A percentile compares a stretch with the other conserved stretches of the same genome.
These are phyloP conservation scores for Boloria euphrosyne DNA, from an alignment of 2,888 invertebrate genomes.

Conservation along the genomic window DNA sequence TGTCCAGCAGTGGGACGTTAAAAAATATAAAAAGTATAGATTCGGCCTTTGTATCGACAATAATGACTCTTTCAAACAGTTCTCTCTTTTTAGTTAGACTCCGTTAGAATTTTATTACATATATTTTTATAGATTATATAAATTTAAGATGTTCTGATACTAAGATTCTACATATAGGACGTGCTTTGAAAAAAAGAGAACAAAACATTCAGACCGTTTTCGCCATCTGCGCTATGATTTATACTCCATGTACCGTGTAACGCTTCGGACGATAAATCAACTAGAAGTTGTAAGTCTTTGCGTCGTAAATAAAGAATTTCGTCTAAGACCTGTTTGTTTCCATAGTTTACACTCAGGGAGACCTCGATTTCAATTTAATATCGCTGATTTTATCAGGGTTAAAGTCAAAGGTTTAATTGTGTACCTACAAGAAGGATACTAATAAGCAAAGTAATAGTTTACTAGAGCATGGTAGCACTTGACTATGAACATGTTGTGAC, in stretches of 20 bases:
- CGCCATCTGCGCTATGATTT: constrained; percentile 63
- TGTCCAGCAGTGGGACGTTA: too few relatives aligned
- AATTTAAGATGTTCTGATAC: background rate
- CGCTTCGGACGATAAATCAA: constrained; percentile 52
- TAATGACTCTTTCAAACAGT: too few relatives aligned
- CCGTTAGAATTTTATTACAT: too few relatives aligned
- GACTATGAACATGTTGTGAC: too few relatives aligned
- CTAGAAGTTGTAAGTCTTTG: constrained; percentile 45
- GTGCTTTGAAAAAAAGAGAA: constrained; percentile 34
- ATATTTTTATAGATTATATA: background rate
- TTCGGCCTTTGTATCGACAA: too few relatives aligned
- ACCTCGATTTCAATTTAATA: background rate
- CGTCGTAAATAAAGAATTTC: constrained; percentile 53
- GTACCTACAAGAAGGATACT: too few relatives aligned
- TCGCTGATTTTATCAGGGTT: background rate
- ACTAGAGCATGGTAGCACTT: too few relatives aligned
- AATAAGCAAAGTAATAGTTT: too few relatives aligned
- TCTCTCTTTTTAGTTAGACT: too few relatives aligned
- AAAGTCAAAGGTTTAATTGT: too few relatives aligned
- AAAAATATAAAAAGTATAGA: too few relatives aligned
- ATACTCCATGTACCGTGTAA: constrained; percentile 55
- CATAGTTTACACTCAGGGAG: constrained; percentile 4
- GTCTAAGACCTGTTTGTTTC: constrained; percentile 25
- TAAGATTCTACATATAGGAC: constrained; percentile 15
- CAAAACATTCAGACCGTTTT: constrained; percentile 52